phyloP scores from a whole-genome alignment of 2,888 invertebrate genomes.

The Cataglyphis altisquamis region DNA sequence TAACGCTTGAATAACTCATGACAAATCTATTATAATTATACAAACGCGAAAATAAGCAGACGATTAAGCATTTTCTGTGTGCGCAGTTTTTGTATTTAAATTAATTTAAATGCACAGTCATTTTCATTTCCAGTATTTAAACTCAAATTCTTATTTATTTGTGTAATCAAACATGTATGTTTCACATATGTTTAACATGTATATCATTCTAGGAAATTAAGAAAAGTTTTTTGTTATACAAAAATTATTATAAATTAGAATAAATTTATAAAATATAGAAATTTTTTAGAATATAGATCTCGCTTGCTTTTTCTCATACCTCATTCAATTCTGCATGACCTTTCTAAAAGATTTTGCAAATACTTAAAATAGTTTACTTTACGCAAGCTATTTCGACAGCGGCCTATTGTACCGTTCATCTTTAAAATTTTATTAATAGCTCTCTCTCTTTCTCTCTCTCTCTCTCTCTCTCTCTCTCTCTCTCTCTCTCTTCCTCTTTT shows the following conservation, averaged over 20 bases:
- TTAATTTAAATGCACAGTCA: neutral
- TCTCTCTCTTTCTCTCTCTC: neutral
- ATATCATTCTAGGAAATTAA: neutral
- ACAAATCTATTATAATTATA: neutral
- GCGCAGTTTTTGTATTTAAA: neutral
- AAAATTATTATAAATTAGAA: conserved; percentile 1
- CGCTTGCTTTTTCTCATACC: neutral
- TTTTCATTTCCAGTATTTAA: neutral
- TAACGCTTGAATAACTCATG: conserved; percentile 17
- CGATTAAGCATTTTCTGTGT: neutral
- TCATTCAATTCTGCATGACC: conserved; percentile 17
- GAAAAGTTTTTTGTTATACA: neutral
- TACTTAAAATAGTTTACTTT: conserved; percentile 21
- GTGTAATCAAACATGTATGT: neutral
- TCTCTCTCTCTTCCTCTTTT: neutral
- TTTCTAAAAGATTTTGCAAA: conserved; percentile 6
- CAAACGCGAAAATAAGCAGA: neutral
- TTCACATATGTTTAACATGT: neutral
- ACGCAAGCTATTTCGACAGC: conserved; percentile 28
- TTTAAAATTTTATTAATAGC: conserved; percentile 33
- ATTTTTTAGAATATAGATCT: neutral
- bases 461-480: neutral
- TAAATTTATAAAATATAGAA: neutral
- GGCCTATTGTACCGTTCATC: conserved; percentile 2
- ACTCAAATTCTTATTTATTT: neutral